Percentiles rank a stretch among this genome's conserved stretches.
Conservation (phyloP, 2,113 vertebrate genomes). For the Dipodomys merriami region DNA sequence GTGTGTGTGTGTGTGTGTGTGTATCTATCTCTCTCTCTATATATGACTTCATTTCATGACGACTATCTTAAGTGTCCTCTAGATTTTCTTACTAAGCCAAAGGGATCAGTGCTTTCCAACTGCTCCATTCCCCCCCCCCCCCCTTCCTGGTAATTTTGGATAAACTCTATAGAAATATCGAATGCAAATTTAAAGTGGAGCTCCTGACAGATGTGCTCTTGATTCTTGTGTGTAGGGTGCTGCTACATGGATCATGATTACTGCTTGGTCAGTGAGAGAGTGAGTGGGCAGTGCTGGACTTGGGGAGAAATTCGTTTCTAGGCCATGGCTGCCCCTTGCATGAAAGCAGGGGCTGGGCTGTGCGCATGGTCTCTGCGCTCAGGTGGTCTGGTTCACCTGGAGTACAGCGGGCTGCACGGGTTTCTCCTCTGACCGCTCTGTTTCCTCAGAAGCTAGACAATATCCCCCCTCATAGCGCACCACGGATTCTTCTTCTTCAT, state of each 20-base stretch:
- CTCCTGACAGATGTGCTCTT: neutral
- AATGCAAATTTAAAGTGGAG: neutral
- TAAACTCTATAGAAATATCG: conserved; percentile 38
- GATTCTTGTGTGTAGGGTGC: neutral
- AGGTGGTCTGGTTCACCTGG: conserved; percentile 84
- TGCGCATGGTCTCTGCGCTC: neutral
- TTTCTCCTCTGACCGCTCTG: conserved; percentile 79
- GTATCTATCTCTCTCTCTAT: too few species aligned
- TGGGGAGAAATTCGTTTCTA: neutral
- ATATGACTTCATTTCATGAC: conserved; percentile 6
- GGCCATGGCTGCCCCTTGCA: neutral
- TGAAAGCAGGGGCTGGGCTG: accelerated
- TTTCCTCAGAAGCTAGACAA: neutral
- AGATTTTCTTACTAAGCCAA: conserved; percentile 64
- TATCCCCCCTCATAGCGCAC: conserved; percentile 77
- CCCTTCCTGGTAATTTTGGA: conserved; percentile 31
- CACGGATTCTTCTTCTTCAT: conserved; percentile 80
- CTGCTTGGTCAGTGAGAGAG: conserved; percentile 29
- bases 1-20: too few species aligned
- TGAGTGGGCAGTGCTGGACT: accelerated
- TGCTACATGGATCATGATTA: neutral
- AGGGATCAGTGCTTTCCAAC: conserved; percentile 6
- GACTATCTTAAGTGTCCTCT: neutral
- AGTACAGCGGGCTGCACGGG: conserved; percentile 79
- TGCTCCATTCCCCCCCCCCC: conserved; percentile 33